Conservation (phyloP, 2,113 vertebrate species). For the Plestiodon gilberti region DNA sequence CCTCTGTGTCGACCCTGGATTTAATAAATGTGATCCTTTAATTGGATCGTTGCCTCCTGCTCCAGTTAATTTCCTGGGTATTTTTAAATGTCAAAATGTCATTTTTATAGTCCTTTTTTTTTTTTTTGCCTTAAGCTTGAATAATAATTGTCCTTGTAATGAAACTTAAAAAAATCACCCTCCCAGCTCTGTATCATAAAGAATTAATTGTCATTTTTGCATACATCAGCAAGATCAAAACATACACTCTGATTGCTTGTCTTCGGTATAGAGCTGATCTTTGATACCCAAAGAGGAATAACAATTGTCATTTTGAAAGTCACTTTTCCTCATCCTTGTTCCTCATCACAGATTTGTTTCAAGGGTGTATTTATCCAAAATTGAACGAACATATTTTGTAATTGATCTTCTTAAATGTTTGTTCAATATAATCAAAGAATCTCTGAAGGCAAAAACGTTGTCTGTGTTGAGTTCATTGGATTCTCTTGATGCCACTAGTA, state of each 20-base stretch:
- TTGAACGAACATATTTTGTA: constrained; percentile 51
- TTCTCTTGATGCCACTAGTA: rapidly evolving
- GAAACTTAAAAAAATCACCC: constrained; percentile 47
- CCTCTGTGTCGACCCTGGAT: neutral
- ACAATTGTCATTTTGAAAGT: constrained; percentile 61
- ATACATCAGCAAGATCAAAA: constrained; percentile 69
- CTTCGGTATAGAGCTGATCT: constrained; percentile 53
- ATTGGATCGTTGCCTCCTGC: constrained; percentile 67
- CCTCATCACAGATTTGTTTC: constrained; percentile 49
- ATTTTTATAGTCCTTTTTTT: constrained; percentile 62
- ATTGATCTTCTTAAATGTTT: constrained; percentile 53
- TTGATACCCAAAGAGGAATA: constrained; percentile 63
- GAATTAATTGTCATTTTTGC: constrained; percentile 67
- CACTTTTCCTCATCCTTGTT: constrained; percentile 52
- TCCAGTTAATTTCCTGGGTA: constrained; percentile 71
- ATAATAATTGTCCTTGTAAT: constrained; percentile 61
- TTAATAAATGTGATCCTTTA: constrained; percentile 65
- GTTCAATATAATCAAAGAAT: constrained; percentile 58
- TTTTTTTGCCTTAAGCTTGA: constrained; percentile 60
- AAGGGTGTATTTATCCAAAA: constrained; percentile 58
- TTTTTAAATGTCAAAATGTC: constrained; percentile 70
- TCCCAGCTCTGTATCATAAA: constrained; percentile 50
- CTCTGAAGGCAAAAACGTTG: constrained; percentile 46
- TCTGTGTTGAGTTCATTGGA: constrained; percentile 14
- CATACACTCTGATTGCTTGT: constrained; percentile 54